Evolutionary conservation across 2,113 vertebrate genomes (phyloP).

Genomic region (Thalassarche chlororhynchos): DNA sequence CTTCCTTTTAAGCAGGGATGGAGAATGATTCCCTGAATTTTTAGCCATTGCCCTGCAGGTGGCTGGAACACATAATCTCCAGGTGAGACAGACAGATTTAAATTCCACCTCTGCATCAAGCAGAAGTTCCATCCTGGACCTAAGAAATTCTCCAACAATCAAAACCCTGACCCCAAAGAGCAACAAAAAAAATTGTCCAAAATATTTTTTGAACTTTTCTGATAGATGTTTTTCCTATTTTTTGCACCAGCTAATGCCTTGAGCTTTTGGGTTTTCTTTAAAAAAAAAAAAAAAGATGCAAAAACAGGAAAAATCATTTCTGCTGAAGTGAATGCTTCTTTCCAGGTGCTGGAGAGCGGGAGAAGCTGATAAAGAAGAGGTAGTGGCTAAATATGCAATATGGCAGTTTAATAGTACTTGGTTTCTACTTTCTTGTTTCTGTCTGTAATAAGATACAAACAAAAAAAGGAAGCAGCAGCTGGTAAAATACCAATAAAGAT

Average conservation of each 20-base stretch:
- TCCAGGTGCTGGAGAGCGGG: background rate
- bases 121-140: background rate
- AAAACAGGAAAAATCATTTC: background rate
- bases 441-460: background rate
- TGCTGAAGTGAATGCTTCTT: background rate
- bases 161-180: background rate
- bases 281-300: background rate
- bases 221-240: background rate
- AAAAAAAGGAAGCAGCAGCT: background rate
- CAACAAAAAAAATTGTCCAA: background rate
- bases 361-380: background rate
- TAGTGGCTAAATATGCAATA: background rate
- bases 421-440: background rate
- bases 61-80: fast-evolving
- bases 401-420: background rate
- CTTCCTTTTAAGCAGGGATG: background rate
- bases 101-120: background rate
- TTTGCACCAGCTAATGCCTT: background rate
- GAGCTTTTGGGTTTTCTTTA: background rate
- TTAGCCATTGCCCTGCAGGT: background rate
- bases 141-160: background rate
- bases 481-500: background rate
- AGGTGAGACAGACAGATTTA: background rate
- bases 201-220: background rate
- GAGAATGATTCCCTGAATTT: background rate